Evolutionary conservation across 1,140 invertebrate genomes (phyloP).

Genomic region (Trachymyrmex septentrionalis): DNA sequence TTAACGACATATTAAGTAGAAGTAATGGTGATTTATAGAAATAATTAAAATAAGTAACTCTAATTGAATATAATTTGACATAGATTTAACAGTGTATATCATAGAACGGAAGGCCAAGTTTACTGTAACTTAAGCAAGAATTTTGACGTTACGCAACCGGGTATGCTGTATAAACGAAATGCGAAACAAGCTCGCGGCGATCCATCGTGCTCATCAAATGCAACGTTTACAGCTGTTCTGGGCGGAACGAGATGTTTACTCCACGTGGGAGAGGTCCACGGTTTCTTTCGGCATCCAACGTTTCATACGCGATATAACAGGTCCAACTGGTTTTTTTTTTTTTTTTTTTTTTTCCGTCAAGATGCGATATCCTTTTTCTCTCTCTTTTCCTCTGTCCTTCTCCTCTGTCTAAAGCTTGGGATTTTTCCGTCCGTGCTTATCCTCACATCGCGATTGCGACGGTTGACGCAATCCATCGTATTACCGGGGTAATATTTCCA

Average conservation of each 20-base stretch:
- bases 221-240: not conserved
- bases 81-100: too few species aligned
- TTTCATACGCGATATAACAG: slow-evolving; percentile 17
- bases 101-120: slow-evolving; percentile 12
- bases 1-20: too few species aligned
- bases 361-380: not conserved
- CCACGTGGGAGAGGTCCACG: not conserved
- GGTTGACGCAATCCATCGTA: slow-evolving; percentile 35
- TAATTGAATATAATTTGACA: too few species aligned
- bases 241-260: not conserved
- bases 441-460: slow-evolving; percentile 18
- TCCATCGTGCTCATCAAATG: not conserved
- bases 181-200: not conserved
- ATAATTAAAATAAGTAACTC: too few species aligned
- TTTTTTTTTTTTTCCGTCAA: not conserved
- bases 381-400: not conserved
- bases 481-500: slow-evolving; percentile 12
- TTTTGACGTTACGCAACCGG: slow-evolving; percentile 24
- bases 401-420: not conserved
- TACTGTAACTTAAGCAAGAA: slow-evolving; percentile 36
- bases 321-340: not conserved
- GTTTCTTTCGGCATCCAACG: not conserved
- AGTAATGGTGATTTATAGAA: too few species aligned
- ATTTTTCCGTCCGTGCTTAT: slow-evolving; percentile 45
- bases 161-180: not conserved